Conservation (phyloP, 2,888 invertebrate species). For the Polymixis lichenea region DNA sequence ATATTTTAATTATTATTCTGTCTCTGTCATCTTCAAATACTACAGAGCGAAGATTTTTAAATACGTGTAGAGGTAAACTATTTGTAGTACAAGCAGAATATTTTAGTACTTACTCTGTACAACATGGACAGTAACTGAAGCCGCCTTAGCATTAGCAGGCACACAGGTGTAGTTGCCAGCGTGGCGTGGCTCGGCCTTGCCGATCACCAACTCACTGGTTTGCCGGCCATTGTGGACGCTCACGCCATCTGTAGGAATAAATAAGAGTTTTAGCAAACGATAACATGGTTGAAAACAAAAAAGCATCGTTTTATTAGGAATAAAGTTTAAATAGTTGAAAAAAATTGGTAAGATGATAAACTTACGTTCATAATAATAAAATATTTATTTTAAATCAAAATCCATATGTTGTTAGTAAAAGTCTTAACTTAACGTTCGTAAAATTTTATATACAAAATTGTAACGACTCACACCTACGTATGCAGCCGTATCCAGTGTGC, state of each 20-base stretch:
- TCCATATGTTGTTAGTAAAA: too few species aligned
- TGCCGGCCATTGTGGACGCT: conserved; percentile 90
- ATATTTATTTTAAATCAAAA: too few species aligned
- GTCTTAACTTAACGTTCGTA: too few species aligned
- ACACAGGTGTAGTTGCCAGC: conserved; percentile 96
- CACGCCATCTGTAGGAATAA: conserved; percentile 86
- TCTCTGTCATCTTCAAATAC: too few species aligned
- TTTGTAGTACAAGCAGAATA: background rate
- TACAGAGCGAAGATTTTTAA: background rate
- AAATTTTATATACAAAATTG: too few species aligned
- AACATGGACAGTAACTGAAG: conserved; percentile 94
- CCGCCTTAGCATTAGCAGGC: conserved; percentile 94
- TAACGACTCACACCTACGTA: too few species aligned
- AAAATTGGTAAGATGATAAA: too few species aligned
- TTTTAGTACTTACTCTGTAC: conserved; percentile 90
- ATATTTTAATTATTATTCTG: too few species aligned
- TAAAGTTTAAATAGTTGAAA: background rate
- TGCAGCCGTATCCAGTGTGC: too few species aligned
- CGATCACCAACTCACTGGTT: conserved; percentile 92
- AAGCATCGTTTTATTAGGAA: background rate
- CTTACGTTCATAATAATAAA: too few species aligned
- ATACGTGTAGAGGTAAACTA: too few species aligned
- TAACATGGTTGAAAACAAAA: background rate
- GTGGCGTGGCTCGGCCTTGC: conserved; percentile 92
- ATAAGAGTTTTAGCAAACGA: background rate